Conservation (phyloP, 2,797 vertebrate genomes). For the Chromis chromis region DNA sequence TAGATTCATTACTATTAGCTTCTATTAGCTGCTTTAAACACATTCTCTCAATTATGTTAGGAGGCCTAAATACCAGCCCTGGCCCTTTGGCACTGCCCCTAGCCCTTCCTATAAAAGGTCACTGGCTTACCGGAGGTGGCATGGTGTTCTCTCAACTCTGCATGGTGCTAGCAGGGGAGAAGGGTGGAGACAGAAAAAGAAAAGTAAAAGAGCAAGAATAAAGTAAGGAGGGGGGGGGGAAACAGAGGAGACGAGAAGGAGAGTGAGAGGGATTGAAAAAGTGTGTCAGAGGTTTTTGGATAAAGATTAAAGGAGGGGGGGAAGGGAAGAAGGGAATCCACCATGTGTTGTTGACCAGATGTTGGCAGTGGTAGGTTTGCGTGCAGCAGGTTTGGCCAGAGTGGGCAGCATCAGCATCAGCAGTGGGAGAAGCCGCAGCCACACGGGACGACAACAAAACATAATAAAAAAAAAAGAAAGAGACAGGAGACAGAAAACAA, state of each 20-base stretch:
- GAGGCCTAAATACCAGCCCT: conserved; percentile 9
- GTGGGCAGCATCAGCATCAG: conserved; percentile 57
- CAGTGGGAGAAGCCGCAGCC: conserved; percentile 58
- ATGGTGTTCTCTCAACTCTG: conserved; percentile 92
- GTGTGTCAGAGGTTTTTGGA: conserved; percentile 29
- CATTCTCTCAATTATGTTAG: not conserved
- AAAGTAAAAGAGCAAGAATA: conserved; percentile 64
- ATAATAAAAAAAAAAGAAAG: conserved; percentile 32
- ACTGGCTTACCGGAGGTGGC: conserved; percentile 91
- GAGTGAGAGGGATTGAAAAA: conserved; percentile 20
- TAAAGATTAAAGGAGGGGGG: conserved; percentile 23
- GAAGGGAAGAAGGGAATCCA: conserved; percentile 45
- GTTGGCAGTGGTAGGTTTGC: conserved; percentile 67
- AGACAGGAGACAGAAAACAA: conserved; percentile 76
- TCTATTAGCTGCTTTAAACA: not conserved
- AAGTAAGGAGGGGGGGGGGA: conserved; percentile 27
- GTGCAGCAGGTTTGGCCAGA: conserved; percentile 62
- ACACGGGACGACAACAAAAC: conserved; percentile 49
- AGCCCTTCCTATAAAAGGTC: conserved; percentile 59
- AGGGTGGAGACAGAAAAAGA: conserved; percentile 26
- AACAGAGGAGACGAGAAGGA: conserved; percentile 50
- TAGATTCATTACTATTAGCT: not conserved
- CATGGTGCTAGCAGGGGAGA: conserved; percentile 85
- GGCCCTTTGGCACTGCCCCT: conserved; percentile 29
- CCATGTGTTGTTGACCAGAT: conserved; percentile 70